These are phyloP conservation scores for Tachina lurida DNA, from an alignment of 2,888 invertebrate genomes.

Conservation along the genomic window DNA sequence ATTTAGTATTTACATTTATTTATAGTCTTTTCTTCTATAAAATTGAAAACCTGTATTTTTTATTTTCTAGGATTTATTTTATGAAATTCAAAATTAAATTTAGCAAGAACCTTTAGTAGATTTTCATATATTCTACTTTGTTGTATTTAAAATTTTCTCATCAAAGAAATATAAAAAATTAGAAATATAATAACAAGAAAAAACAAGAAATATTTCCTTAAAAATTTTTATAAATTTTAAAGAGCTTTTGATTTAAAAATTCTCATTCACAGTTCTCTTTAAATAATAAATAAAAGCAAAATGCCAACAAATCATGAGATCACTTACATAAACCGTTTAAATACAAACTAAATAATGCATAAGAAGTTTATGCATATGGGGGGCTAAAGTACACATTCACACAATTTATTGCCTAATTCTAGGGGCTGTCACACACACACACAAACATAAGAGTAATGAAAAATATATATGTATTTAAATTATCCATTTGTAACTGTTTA, in stretches of 20 bases:
- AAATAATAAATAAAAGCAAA: background rate
- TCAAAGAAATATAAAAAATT: no score
- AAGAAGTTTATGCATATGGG: background rate
- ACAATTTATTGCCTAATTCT: conserved; percentile 54
- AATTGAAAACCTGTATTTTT: no score
- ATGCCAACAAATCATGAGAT: background rate
- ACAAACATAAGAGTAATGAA: conserved; percentile 18
- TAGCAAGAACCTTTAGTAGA: no score
- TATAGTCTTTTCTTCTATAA: no score
- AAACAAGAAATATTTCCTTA: no score
- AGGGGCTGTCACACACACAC: conserved; percentile 26
- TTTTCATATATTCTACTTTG: no score
- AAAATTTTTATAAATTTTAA: no score
- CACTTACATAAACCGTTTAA: conserved; percentile 29
- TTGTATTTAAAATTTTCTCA: no score
- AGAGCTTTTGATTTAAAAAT: conserved; percentile 1
- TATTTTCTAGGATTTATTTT: no score
- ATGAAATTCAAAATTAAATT: no score
- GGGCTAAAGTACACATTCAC: background rate
- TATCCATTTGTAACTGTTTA: conserved; percentile 42
- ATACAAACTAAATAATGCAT: background rate
- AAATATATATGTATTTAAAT: conserved; percentile 49
- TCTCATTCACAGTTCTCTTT: background rate
- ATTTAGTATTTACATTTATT: no score
- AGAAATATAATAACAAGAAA: no score